Evolutionary conservation across 2,113 vertebrate genomes (phyloP), one percentile per base, ranked within the genome.

Genomic region (Micromys minutus): DNA sequence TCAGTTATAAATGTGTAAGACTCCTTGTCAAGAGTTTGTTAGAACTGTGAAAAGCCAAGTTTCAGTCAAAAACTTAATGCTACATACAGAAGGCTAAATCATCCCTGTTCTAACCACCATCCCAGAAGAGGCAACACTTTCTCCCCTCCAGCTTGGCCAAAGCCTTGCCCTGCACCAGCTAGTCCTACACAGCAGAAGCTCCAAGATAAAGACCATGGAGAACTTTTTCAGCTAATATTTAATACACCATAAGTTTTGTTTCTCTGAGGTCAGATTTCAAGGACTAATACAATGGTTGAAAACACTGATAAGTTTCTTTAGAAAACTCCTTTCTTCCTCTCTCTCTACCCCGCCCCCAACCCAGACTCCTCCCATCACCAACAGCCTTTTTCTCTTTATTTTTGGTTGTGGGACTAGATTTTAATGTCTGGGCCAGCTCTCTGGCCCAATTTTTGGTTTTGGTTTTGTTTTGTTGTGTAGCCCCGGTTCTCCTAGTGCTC

Each of bases 201-300:
- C 45, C 39, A 11, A 87, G 36, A 19, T 50, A 67, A 31, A 67
- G 47, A 91, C 61, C 76, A 87, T 67, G 3, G 52, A 77, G 6
- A 75, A 31, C 16, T 77, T 80, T 80, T 90, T 71, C 31, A 17
- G 29, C 50, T 83, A 57, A 71, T 61, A 22, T 81, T n/a, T n/a
- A n/a, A n/a, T n/a, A n/a, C n/a, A n/a, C 50, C 8, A 0, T 45
- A 21, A 86, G 26, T 63, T 74, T 42, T 52, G 52, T 50, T 95
- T 92, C 85, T 92, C 80, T 85, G 24, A 76, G 52, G 15, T 45
- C 36, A 81, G 17, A 95, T 36, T n/a, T 65, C 83, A 96, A 85
- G 17, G 39, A 52, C 4, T 21, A 34, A 84, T 63, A 45, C 4
- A 29, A 26, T 65, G 39, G 42, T 19, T 84, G 7, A 36, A 24